These are phyloP conservation scores for Seriola quinqueradiata DNA, from an alignment of 2,113 vertebrate species.

Conservation along the genomic window DNA sequence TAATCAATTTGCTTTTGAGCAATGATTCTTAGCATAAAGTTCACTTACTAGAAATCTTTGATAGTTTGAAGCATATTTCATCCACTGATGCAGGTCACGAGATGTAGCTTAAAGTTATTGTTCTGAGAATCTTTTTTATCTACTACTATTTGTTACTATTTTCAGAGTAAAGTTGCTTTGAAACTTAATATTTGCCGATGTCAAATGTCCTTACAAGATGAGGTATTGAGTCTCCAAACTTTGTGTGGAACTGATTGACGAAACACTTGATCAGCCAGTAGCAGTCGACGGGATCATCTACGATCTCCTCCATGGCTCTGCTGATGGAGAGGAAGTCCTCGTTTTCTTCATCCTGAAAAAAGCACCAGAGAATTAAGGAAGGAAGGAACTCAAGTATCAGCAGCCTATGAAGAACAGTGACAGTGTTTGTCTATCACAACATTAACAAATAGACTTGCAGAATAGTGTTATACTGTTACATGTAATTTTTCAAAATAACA, in stretches of 20 bases:
- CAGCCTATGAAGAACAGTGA: no score
- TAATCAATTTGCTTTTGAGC: no score
- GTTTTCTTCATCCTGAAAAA: conserved; percentile 88
- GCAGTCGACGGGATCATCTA: conserved; percentile 92
- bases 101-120: no score
- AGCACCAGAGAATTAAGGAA: background rate
- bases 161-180: background rate
- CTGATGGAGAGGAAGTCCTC: conserved; percentile 93
- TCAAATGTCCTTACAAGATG: conserved; percentile 86
- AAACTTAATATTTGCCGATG: background rate
- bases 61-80: no score
- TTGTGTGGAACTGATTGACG: conserved; percentile 91
- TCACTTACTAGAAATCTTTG: no score
- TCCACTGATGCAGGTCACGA: no score
- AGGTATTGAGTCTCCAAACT: conserved; percentile 92
- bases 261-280: conserved; percentile 96
- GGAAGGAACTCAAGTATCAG: background rate
- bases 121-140: background rate
- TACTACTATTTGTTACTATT: no score
- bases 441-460: background rate
- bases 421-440: background rate
- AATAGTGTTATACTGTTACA: background rate
- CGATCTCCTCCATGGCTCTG: conserved; percentile 94
- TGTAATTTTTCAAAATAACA: no score
- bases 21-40: no score